Evolutionary conservation across 2,888 invertebrate genomes (phyloP).

Genomic region (Agrenia bidenticulata): DNA sequence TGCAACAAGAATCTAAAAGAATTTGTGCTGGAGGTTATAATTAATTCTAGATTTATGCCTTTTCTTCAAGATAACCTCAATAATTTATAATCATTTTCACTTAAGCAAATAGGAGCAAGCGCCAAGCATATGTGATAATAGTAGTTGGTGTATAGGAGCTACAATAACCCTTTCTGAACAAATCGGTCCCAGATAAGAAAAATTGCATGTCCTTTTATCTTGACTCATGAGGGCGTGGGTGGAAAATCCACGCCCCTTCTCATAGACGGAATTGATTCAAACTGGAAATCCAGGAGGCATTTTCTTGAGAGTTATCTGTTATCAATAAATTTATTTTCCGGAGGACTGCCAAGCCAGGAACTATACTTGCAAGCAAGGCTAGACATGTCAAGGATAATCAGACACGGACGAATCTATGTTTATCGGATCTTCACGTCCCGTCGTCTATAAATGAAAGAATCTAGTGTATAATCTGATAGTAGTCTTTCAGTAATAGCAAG

Average conservation of each 20-base stretch:
- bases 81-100: too few species aligned
- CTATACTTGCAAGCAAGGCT: background rate
- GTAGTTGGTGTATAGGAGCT: too few species aligned
- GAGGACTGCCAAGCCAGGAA: constrained; percentile 1
- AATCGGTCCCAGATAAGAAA: constrained; percentile 4
- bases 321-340: constrained; percentile 14
- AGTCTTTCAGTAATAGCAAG: too few species aligned
- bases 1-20: too few species aligned
- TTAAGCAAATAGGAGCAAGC: too few species aligned
- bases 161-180: background rate
- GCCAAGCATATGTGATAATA: too few species aligned
- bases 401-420: constrained; percentile 5
- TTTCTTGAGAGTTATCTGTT: constrained; percentile 15
- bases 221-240: constrained; percentile 18
- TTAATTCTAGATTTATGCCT: too few species aligned
- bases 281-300: constrained; percentile 6
- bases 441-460: background rate
- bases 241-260: constrained; percentile 7
- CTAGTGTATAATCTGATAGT: background rate
- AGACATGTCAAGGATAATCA: constrained; percentile 4
- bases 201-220: constrained; percentile 19
- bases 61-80: too few species aligned
- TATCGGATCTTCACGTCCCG: constrained; percentile 1
- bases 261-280: constrained; percentile 16
- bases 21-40: too few species aligned